Conservation (phyloP, 2,888 invertebrate species). For the Andrena flavipes region DNA sequence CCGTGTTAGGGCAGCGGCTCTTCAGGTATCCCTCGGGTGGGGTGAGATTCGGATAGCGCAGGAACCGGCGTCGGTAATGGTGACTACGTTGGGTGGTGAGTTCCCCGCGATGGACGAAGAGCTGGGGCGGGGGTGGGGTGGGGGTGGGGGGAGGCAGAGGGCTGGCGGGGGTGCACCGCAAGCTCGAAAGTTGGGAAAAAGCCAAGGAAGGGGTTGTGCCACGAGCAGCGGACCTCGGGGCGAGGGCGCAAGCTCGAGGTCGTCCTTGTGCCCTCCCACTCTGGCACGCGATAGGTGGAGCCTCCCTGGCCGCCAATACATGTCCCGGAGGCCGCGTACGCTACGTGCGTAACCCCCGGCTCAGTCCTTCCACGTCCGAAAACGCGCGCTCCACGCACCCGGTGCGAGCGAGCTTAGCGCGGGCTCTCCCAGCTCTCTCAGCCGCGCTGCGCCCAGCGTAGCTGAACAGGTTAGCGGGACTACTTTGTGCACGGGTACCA, state of each 20-base stretch:
- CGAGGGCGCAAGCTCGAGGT: conserved; percentile 80
- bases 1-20: conserved; percentile 44
- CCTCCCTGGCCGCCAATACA: conserved; percentile 81
- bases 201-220: conserved; percentile 80
- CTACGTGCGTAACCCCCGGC: conserved; percentile 65
- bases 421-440: conserved; percentile 67
- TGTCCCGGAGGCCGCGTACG: conserved; percentile 72
- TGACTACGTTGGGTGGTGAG: conserved; percentile 54
- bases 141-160: neutral
- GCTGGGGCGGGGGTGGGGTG: neutral
- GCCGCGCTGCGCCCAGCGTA: conserved; percentile 51
- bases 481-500: neutral
- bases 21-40: conserved; percentile 42
- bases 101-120: conserved; percentile 34
- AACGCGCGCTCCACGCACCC: conserved; percentile 80
- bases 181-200: conserved; percentile 78
- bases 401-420: conserved; percentile 72
- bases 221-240: conserved; percentile 60
- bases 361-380: conserved; percentile 82
- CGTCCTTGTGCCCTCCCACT: conserved; percentile 78
- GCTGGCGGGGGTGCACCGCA: conserved; percentile 62
- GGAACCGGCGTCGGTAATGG: conserved; percentile 59
- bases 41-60: conserved; percentile 56
- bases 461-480: conserved; percentile 46
- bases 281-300: conserved; percentile 80